A percentile compares a stretch with the other conserved stretches of the same genome.
phyloP scores from a whole-genome alignment of 2,113 vertebrate species.

The Orthochromis malagaraziensis region DNA sequence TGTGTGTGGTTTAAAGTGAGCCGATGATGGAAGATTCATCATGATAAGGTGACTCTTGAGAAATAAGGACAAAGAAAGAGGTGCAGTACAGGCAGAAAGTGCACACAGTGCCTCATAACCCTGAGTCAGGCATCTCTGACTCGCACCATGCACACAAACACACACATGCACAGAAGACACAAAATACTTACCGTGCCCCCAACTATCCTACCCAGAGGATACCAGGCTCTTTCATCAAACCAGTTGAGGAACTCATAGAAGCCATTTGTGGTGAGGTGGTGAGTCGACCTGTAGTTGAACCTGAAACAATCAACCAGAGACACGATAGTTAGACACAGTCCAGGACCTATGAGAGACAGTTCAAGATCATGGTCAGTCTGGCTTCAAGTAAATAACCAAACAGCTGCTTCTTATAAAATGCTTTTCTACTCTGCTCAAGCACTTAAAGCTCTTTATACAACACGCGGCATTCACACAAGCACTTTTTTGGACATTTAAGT shows the following conservation, averaged over 20 bases:
- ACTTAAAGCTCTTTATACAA: not conserved
- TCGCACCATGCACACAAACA: fast-evolving
- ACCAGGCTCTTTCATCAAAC: slow-evolving; percentile 99
- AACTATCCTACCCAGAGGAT: slow-evolving; percentile 97
- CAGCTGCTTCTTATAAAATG: not conserved
- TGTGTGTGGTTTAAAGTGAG: not conserved
- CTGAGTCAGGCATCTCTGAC: not conserved
- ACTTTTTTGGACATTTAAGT: not conserved
- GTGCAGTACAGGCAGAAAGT: not conserved
- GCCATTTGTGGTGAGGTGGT: slow-evolving; percentile 96
- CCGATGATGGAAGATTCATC: not conserved
- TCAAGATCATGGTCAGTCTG: not conserved
- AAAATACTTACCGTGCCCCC: slow-evolving; percentile 90
- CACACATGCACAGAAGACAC: not conserved
- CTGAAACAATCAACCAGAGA: slow-evolving; percentile 55
- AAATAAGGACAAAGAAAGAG: not conserved
- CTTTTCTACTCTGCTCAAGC: not conserved
- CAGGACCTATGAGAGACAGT: not conserved
- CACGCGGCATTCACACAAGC: not conserved
- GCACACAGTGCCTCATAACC: not conserved
- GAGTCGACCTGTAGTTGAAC: slow-evolving; percentile 99
- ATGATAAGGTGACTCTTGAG: not conserved
- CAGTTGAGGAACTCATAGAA: slow-evolving; percentile 98
- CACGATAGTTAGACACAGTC: not conserved
- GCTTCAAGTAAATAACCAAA: not conserved